Evolutionary conservation across 1,140 invertebrate species (phyloP), one percentile per base, ranked within the genome.

Genomic region (Phortica variegata): DNA sequence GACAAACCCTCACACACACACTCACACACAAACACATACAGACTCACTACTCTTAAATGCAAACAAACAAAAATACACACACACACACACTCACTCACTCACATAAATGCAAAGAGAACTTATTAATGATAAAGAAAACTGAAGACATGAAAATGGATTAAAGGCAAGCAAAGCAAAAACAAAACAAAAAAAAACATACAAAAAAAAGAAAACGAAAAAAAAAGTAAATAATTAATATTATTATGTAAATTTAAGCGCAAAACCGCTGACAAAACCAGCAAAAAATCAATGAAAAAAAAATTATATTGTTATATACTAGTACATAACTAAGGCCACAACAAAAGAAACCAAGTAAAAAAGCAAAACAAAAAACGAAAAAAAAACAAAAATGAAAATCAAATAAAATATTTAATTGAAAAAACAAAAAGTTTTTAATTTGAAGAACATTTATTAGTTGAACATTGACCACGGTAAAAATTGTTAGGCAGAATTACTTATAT

Each of bases 271-370:
- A 73, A 59, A 62, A 73, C 69, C 69, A 73, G 69, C 69, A 73
- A 56, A 63, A 70, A 70, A 61, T 55, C 58, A 73, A 61, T 68
- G 60, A 60, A 72, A 69, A 70, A 72, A 72, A 72, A 55, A 68
- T 65, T 61, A 73, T 73, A 73, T 73, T 73, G 69, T 73, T 73
- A 73, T 73, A 73, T 73, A 70, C 66, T 70, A 69, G 60, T 65
- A 69, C 37, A 68, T 56, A 54, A 45, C 51, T 69, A 69, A 69
- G 65, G 60, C 60, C 55, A 70, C 59, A 60, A 57, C 50, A 60
- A 62, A 49, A 57, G 60, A 52, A 63, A 49, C 17, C 13, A 57
- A 52, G 41, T 59, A 56, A 70, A 69, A 68, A 34, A 60, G 46
- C 63, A 58, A 61, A 59, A 50, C 9, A 21, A 44, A 16, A 16